phyloP scores from a whole-genome alignment of 2,888 invertebrate species.

The Phragmatobia fuliginosa region DNA sequence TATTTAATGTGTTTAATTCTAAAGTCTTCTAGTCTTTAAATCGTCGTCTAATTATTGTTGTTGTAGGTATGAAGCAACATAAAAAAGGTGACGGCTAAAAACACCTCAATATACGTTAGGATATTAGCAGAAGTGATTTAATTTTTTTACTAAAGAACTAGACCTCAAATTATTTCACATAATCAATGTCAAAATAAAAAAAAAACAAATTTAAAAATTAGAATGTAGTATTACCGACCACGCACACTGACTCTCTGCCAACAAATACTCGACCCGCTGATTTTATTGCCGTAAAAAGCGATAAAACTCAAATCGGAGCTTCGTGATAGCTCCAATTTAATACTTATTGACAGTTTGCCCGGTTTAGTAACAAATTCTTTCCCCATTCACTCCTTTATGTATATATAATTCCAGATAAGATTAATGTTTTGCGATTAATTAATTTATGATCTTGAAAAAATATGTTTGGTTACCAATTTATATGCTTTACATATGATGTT shows the following conservation, averaged over 20 bases:
- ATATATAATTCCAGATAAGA: constrained; percentile 46
- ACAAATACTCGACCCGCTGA: constrained; percentile 61
- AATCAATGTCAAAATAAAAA: not conserved
- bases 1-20: too few species aligned
- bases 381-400: constrained; percentile 39
- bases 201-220: constrained; percentile 10
- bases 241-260: constrained; percentile 49
- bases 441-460: constrained; percentile 40
- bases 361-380: constrained; percentile 52
- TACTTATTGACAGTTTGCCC: constrained; percentile 66
- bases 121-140: not conserved
- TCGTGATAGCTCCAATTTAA: constrained; percentile 63
- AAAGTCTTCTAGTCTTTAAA: too few species aligned
- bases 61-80: not conserved
- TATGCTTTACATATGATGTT: constrained; percentile 17
- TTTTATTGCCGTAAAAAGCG: constrained; percentile 61
- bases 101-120: not conserved
- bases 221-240: constrained; percentile 11
- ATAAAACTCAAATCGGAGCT: constrained; percentile 72
- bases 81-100: not conserved
- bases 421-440: constrained; percentile 58
- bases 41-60: too few species aligned
- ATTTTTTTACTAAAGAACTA: not conserved
- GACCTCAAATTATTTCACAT: not conserved
- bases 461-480: constrained; percentile 34